phyloP scores from a whole-genome alignment of 2,888 invertebrate genomes.

The Ferrisia virgata region DNA sequence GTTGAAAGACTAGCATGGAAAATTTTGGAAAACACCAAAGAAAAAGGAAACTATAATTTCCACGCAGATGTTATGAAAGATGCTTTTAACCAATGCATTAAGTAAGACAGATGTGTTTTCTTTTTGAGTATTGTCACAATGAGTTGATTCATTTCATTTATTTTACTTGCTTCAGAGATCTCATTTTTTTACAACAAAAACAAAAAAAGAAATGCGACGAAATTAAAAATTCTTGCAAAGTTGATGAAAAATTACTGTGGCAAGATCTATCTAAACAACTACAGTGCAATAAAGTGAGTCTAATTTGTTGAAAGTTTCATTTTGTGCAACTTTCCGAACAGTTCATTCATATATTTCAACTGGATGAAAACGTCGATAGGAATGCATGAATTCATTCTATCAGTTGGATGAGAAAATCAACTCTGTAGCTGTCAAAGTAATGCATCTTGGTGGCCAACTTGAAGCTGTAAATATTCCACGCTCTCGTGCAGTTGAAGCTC shows the following conservation, averaged over 20 bases:
- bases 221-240: constrained; percentile 74
- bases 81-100: constrained; percentile 90
- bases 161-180: constrained; percentile 54
- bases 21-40: constrained; percentile 72
- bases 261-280: constrained; percentile 77
- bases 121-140: not conserved
- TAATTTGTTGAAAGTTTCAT: not conserved
- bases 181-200: constrained; percentile 73
- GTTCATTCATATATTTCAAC: constrained; percentile 41
- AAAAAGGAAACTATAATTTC: constrained; percentile 55
- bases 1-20: constrained; percentile 95
- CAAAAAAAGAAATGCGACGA: constrained; percentile 82
- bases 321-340: not conserved
- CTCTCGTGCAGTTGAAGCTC: constrained; percentile 90
- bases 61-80: constrained; percentile 84
- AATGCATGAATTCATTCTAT: constrained; percentile 40
- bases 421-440: constrained; percentile 93
- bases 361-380: constrained; percentile 49
- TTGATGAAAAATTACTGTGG: constrained; percentile 81
- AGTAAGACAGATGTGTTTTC: constrained; percentile 52
- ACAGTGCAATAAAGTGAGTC: constrained; percentile 73
- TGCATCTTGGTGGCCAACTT: constrained; percentile 96
- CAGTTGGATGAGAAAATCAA: constrained; percentile 86
- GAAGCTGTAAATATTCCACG: constrained; percentile 95
- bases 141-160: not conserved